Percentiles rank a stretch among this genome's conserved stretches.
These are phyloP conservation scores for Callorhinus ursinus DNA, from an alignment of 2,113 vertebrate genomes.

Conservation along the genomic window DNA sequence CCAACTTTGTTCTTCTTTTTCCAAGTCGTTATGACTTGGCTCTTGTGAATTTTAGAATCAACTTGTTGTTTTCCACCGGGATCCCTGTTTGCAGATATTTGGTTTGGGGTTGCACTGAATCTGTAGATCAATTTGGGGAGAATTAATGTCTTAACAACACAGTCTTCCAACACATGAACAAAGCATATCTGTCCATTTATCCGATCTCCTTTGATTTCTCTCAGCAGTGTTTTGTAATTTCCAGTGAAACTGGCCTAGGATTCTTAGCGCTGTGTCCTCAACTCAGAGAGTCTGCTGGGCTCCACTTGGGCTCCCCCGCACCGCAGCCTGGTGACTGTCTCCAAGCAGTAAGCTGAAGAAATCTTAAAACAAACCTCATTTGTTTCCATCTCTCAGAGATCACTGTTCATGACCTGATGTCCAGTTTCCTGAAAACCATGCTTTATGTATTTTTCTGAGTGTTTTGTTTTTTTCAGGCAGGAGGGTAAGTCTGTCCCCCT, in stretches of 20 bases:
- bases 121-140: background rate
- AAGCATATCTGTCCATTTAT: background rate
- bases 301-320: too few species aligned
- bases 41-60: background rate
- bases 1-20: background rate
- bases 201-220: background rate
- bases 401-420: background rate
- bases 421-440: background rate
- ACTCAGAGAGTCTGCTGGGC: too few species aligned
- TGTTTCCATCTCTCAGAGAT: background rate
- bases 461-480: background rate
- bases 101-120: background rate
- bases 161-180: background rate
- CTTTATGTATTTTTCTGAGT: background rate
- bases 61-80: background rate
- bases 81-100: background rate
- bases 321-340: background rate
- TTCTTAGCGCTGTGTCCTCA: background rate
- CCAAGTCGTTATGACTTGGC: background rate
- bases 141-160: background rate
- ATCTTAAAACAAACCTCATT: background rate
- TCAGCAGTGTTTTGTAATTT: background rate
- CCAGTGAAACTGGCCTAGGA: background rate
- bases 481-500: too few species aligned
- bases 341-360: background rate